These are phyloP conservation scores for Empis livida DNA, from an alignment of 2,888 invertebrate genomes.

Conservation along the genomic window DNA sequence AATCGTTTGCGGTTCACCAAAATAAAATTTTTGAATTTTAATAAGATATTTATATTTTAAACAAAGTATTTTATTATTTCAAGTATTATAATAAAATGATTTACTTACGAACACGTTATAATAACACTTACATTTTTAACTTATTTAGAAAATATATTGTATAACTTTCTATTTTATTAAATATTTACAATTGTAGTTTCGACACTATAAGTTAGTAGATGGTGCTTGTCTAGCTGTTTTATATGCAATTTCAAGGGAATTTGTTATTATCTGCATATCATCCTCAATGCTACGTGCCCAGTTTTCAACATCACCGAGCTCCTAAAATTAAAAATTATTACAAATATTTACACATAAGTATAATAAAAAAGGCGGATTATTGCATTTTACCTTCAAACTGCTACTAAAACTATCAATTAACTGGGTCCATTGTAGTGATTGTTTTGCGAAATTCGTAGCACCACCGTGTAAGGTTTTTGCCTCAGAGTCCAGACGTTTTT, in stretches of 20 bases:
- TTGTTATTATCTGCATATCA: slow-evolving; percentile 86
- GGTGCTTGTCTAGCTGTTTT: slow-evolving; percentile 47
- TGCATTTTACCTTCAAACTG: slow-evolving; percentile 49
- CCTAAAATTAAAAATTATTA: slow-evolving; percentile 37
- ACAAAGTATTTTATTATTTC: too few relatives aligned
- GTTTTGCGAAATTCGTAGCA: slow-evolving; percentile 88
- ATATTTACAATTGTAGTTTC: too few relatives aligned
- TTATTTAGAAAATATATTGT: too few relatives aligned
- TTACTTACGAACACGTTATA: too few relatives aligned
- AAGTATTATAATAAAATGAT: too few relatives aligned
- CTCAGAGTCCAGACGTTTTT: slow-evolving; percentile 93
- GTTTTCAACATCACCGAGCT: slow-evolving; percentile 97
- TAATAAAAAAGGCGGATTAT: not conserved
- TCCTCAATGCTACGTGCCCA: slow-evolving; percentile 96
- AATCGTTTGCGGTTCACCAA: too few relatives aligned
- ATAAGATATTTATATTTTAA: too few relatives aligned
- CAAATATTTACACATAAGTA: not conserved
- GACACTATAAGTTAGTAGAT: too few relatives aligned
- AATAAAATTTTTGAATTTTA: too few relatives aligned
- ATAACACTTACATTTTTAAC: too few relatives aligned
- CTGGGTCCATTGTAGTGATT: slow-evolving; percentile 94
- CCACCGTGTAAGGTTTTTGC: slow-evolving; percentile 90
- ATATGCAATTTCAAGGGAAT: slow-evolving; percentile 87
- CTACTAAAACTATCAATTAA: slow-evolving; percentile 79
- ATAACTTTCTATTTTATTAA: too few relatives aligned